Base-by-base conservation (phyloP, 2,888 invertebrate species). In the Troides aeacus region DNA sequence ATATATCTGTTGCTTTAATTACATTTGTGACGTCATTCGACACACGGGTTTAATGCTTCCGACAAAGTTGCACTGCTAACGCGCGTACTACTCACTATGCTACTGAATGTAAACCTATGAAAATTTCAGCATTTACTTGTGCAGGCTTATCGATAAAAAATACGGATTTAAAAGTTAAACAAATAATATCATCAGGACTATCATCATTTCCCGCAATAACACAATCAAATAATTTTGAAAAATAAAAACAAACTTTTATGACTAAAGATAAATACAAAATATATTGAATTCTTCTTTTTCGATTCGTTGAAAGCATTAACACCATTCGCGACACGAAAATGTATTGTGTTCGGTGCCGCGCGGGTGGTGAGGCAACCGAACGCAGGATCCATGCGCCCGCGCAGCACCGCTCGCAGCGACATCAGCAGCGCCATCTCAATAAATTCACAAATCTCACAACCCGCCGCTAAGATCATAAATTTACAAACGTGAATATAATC, bases 361-460 rank as follows among this genome's bases (percentile, higher is more conserved):
- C 39, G 39, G 39, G 39, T 6, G 39, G 39, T 39, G 39, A 39
- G 8, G 39, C 8, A 39, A 39, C 39, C 7, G 39, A 39, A 1
- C 1, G 39, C 39, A 8, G 7, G 39, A 7, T 39, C 10, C 39
- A 10, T 39, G 7, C 39, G 39, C 39, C 10, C 39, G 7, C 39
- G 39, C 39, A 7, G 39, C 39, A 39, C 39, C 39, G 39, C 23
- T 12, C 56, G 53, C 56, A 50, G 36, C 24, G 10, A 66, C 60
- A 56, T 64, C n/a, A 66, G 46, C 24, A 10, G 39, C 39, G 39
- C 60, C 24, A 23, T 58, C 39, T 63, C 50, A 56, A 72, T 81
- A 79, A 77, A 77, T 76, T 75, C 72, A 71, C 79, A 77, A 79
- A 79, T 81, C 79, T 85, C 86, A 85, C 86, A 86, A 86, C 85